Evolutionary conservation across 2,113 vertebrate genomes (phyloP).

Genomic region (Nerophis ophidion): DNA sequence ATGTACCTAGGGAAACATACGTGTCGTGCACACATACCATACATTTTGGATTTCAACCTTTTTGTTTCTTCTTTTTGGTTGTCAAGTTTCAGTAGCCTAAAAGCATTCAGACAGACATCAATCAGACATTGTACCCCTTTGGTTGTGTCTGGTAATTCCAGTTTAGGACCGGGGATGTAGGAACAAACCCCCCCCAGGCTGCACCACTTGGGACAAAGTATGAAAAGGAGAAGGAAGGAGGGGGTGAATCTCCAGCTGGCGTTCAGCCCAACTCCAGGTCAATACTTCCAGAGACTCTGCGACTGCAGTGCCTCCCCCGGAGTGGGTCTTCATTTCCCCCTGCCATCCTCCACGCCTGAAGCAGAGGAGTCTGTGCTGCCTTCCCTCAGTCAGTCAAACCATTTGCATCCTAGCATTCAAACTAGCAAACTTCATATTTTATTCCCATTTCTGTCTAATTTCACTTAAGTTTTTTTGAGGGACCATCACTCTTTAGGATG

Average conservation of each 20-base stretch:
- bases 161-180: constrained; percentile 28
- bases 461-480: no score
- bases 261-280: constrained; percentile 60
- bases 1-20: no score
- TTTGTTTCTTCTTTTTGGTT: no score
- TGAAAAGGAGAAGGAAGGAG: not conserved
- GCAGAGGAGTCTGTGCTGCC: constrained; percentile 19
- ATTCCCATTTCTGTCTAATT: no score
- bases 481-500: no score
- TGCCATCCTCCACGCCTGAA: constrained; percentile 42
- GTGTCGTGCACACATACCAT: no score
- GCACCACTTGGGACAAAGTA: constrained; percentile 25
- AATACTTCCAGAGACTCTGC: constrained; percentile 66
- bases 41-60: no score
- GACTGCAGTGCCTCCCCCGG: constrained; percentile 58
- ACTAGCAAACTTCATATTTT: constrained; percentile 20
- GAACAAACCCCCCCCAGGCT: constrained; percentile 23
- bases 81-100: no score
- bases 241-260: constrained; percentile 60
- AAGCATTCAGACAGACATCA: constrained; percentile 4
- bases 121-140: constrained; percentile 17
- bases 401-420: constrained; percentile 12
- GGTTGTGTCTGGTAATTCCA: constrained; percentile 23
- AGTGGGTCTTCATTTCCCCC: constrained; percentile 57
- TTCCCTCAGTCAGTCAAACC: constrained; percentile 8